phyloP scores from a whole-genome alignment of 2,113 vertebrate species.

The Aegithalos caudatus region DNA sequence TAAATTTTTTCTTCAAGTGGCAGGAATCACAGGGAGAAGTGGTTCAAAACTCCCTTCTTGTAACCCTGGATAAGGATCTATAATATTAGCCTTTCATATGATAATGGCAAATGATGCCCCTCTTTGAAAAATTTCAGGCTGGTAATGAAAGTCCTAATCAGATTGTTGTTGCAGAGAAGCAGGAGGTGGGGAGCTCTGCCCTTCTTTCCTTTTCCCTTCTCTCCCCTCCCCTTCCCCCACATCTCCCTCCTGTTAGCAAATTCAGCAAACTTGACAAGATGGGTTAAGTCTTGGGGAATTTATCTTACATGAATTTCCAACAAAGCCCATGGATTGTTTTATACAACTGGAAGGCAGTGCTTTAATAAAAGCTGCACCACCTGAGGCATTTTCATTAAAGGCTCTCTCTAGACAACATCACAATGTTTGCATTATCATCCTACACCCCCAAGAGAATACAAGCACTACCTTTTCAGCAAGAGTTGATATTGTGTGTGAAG shows the following conservation, averaged over 20 bases:
- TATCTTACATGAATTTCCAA: slow-evolving; percentile 79
- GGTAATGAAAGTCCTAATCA: slow-evolving; percentile 80
- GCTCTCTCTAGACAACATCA: slow-evolving; percentile 76
- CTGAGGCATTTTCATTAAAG: slow-evolving; percentile 92
- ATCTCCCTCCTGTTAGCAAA: slow-evolving; percentile 39
- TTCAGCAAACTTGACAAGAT: slow-evolving; percentile 73
- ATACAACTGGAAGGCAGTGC: slow-evolving; percentile 73
- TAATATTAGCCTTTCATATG: slow-evolving; percentile 82
- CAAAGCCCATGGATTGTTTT: slow-evolving; percentile 75
- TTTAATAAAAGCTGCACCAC: slow-evolving; percentile 82
- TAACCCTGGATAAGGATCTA: slow-evolving; percentile 79
- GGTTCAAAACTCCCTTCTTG: slow-evolving; percentile 69
- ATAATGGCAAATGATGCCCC: slow-evolving; percentile 77
- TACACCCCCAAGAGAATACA: slow-evolving; percentile 70
- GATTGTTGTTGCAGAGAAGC: slow-evolving; percentile 68
- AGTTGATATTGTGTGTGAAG: slow-evolving; percentile 73
- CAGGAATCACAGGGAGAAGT: slow-evolving; percentile 74
- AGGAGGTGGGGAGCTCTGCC: slow-evolving; percentile 2
- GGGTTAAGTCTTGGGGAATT: slow-evolving; percentile 70
- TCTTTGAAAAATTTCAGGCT: slow-evolving; percentile 78
- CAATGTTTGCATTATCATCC: slow-evolving; percentile 75
- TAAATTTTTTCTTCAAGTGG: slow-evolving; percentile 91
- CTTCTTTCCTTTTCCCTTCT: background rate
- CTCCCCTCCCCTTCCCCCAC: background rate
- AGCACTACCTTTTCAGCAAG: slow-evolving; percentile 72